Evolutionary conservation across 2,113 vertebrate species (phyloP).

Genomic region (Hydrochoerus hydrochaeris): DNA sequence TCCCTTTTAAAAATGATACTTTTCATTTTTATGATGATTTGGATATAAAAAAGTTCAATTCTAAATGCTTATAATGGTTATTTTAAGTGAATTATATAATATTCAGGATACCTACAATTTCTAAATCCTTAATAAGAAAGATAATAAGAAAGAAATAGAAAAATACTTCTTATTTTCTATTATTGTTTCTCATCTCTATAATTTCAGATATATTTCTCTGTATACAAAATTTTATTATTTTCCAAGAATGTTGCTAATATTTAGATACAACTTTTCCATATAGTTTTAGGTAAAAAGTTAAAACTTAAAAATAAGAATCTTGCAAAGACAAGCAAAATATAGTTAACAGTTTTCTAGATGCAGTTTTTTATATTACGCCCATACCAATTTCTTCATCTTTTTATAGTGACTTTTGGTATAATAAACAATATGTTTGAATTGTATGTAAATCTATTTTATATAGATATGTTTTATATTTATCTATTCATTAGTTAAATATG

Average conservation of each 20-base stretch:
- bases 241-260: neutral
- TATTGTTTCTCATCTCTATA: neutral
- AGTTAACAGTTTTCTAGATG: neutral
- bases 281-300: slow-evolving; percentile 6
- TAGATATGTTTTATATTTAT: no score
- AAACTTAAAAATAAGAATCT: neutral
- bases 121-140: neutral
- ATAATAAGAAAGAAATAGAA: neutral
- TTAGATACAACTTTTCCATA: neutral
- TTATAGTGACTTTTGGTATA: neutral
- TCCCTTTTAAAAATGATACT: neutral
- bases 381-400: neutral
- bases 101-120: neutral
- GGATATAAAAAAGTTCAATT: slow-evolving; percentile 1
- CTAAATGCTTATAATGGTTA: neutral
- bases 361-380: neutral
- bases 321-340: neutral
- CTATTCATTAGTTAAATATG: neutral
- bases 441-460: neutral
- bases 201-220: neutral
- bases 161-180: neutral
- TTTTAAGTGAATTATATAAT: neutral
- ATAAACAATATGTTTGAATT: neutral
- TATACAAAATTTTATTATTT: neutral
- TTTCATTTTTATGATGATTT: neutral